A percentile compares a stretch with the other conserved stretches of the same genome.
Evolutionary conservation across 2,113 vertebrate genomes (phyloP).

Genomic region (Podilymbus podiceps): DNA sequence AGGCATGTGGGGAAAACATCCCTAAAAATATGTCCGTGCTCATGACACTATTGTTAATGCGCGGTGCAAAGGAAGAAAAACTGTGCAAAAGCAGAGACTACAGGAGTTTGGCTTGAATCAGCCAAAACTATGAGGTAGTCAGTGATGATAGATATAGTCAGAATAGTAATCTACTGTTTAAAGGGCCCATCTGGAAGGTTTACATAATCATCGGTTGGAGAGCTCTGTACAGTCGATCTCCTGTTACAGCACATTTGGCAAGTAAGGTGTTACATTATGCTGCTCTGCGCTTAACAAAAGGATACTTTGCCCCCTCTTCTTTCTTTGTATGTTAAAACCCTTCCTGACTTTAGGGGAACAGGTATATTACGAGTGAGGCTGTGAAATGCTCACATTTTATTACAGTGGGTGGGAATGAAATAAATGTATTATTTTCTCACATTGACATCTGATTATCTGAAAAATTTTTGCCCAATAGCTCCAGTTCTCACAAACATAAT

Average conservation of each 20-base stretch:
- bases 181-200: slow-evolving; percentile 11
- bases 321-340: not conserved
- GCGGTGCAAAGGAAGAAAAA: not conserved
- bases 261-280: not conserved
- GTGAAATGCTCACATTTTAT: rapidly evolving
- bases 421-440: not conserved
- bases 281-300: not conserved
- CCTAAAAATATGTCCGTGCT: not conserved
- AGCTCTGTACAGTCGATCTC: not conserved
- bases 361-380: not conserved
- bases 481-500: not conserved
- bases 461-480: not conserved
- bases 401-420: not conserved
- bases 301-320: not conserved
- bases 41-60: not conserved
- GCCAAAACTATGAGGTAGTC: not conserved
- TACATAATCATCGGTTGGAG: not conserved
- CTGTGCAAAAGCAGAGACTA: not conserved
- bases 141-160: not conserved
- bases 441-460: not conserved
- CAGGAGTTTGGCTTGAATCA: not conserved
- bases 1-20: not conserved
- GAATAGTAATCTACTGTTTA: not conserved
- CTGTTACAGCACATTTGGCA: not conserved
- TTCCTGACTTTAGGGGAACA: not conserved